Evolutionary conservation across 2,113 vertebrate genomes (phyloP).

Genomic region (Zosterops borbonicus): DNA sequence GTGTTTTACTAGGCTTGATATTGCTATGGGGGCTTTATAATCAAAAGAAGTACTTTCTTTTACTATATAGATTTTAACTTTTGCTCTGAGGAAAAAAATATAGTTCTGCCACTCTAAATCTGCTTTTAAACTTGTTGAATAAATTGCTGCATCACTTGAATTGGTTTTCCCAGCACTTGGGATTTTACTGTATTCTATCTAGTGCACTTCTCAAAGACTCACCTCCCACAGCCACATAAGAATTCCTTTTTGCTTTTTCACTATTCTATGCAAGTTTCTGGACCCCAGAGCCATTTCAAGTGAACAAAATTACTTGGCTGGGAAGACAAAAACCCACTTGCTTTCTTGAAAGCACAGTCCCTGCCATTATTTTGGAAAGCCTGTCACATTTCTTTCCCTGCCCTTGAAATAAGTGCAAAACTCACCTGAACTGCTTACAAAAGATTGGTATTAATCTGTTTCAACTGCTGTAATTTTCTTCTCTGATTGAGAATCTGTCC

Average conservation of each 20-base stretch:
- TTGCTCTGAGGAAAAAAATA: neutral
- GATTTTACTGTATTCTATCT: neutral
- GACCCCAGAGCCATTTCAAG: neutral
- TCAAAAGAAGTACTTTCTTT: neutral
- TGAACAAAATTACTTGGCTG: neutral
- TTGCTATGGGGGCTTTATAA: neutral
- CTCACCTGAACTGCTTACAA: neutral
- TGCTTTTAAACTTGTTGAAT: neutral
- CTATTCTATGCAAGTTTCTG: neutral
- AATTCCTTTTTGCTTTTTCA: neutral
- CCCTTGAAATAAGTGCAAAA: neutral
- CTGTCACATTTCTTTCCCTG: neutral
- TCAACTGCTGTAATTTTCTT: neutral
- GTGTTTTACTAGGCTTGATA: neutral
- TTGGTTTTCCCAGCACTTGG: neutral
- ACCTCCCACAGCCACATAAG: rapidly evolving
- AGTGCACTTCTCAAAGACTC: neutral
- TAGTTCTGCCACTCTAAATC: neutral
- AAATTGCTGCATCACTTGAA: neutral
- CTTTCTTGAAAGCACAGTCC: neutral
- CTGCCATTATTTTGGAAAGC: neutral
- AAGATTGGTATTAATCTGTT: neutral
- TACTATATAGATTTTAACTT: neutral
- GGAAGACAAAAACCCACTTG: neutral
- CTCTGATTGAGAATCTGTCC: neutral